Evolutionary conservation across 2,888 invertebrate genomes (phyloP).

Genomic region (Nesidiocoris tenuis): DNA sequence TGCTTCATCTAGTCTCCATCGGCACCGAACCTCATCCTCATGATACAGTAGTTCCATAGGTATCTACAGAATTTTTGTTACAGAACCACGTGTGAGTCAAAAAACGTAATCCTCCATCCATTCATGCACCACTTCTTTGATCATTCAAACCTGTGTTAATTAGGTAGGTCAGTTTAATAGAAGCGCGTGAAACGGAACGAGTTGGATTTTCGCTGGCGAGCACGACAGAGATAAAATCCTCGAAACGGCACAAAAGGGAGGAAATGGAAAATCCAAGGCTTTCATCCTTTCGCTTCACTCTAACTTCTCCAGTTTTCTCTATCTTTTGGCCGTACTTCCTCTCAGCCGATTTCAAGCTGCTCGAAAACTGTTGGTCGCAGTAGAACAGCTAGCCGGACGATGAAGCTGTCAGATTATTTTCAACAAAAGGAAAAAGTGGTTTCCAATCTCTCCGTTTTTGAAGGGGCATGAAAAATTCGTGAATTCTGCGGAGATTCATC

Average conservation of each 20-base stretch:
- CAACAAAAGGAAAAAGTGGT: no score
- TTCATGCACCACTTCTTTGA: background rate
- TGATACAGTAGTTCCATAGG: no score
- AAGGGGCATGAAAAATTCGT: no score
- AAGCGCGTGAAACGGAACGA: conserved; percentile 18
- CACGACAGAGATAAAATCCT: conserved; percentile 28
- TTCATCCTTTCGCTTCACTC: conserved; percentile 19
- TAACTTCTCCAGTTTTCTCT: background rate
- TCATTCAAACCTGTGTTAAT: conserved; percentile 21
- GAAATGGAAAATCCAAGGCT: conserved; percentile 30
- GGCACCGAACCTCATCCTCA: no score
- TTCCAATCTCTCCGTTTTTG: no score
- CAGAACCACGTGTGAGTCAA: background rate
- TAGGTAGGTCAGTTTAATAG: conserved; percentile 23
- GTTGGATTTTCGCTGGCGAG: conserved; percentile 7
- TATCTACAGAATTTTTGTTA: background rate
- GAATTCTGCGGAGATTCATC: no score
- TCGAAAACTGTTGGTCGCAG: no score
- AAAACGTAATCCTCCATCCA: background rate
- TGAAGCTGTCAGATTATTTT: no score
- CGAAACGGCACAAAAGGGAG: conserved; percentile 15
- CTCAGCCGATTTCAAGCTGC: background rate
- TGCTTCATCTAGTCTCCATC: no score
- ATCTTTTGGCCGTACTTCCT: background rate
- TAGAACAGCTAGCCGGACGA: no score